Evolutionary conservation across 2,888 invertebrate species (phyloP).

Genomic region (Pharmacophagus antenor): DNA sequence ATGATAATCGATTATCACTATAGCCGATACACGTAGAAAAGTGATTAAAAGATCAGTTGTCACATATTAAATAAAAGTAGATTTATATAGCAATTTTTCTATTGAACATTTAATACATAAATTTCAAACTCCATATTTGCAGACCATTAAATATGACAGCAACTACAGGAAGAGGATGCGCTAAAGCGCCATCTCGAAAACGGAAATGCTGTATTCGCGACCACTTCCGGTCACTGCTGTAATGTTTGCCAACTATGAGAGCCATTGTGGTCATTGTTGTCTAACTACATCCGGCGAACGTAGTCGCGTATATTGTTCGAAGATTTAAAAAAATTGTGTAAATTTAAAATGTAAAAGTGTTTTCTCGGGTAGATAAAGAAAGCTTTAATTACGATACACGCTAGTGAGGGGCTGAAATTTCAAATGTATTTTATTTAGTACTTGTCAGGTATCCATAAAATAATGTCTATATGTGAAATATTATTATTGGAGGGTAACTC

Average conservation of each 20-base stretch:
- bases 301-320: constrained; percentile 7
- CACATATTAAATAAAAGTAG: too few species aligned
- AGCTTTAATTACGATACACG: too few species aligned
- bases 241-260: constrained; percentile 30
- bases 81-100: background rate
- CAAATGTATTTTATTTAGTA: too few species aligned
- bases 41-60: background rate
- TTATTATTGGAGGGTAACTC: too few species aligned
- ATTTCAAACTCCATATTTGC: constrained; percentile 2
- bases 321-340: too few species aligned
- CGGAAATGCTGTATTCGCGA: constrained; percentile 37
- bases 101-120: background rate
- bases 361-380: too few species aligned
- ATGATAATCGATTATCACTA: too few species aligned
- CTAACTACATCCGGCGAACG: constrained; percentile 27
- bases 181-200: constrained; percentile 36
- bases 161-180: constrained; percentile 36
- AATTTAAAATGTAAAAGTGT: too few species aligned
- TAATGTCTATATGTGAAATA: too few species aligned
- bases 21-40: too few species aligned
- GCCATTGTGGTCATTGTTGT: constrained; percentile 30
- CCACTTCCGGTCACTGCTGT: constrained; percentile 35
- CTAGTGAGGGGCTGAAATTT: too few species aligned
- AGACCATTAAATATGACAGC: constrained; percentile 17
- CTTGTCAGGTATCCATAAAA: too few species aligned